Conservation (phyloP, 2,113 vertebrate genomes). For the Ageneiosus marmoratus region DNA sequence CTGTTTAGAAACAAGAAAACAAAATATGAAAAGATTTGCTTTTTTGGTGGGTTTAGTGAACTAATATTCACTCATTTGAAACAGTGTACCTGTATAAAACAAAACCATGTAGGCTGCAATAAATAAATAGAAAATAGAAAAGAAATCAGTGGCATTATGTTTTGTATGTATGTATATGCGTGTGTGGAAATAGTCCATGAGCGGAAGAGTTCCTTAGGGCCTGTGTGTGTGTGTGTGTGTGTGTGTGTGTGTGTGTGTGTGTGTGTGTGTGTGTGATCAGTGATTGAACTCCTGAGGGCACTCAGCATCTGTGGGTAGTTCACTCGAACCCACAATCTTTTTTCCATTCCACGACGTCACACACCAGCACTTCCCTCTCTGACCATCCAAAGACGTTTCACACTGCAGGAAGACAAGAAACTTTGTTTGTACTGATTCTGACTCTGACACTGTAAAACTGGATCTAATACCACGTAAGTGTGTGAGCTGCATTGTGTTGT, state of each 20-base stretch:
- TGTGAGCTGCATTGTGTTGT: conserved; percentile 1
- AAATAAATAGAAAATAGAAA: conserved; percentile 75
- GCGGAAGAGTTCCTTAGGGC: conserved; percentile 68
- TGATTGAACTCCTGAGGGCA: conserved; percentile 75
- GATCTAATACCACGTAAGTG: conserved; percentile 8
- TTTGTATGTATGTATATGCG: conserved; percentile 29
- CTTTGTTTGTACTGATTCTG: conserved; percentile 14
- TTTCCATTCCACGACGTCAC: conserved; percentile 87
- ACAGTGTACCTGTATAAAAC: conserved; percentile 80
- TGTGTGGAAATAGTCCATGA: conserved; percentile 40
- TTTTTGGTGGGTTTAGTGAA: conserved; percentile 60
- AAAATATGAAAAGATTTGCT: conserved; percentile 63
- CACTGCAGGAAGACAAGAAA: conserved; percentile 74
- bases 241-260: conserved; percentile 50
- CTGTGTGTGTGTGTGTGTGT: conserved; percentile 53
- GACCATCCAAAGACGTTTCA: conserved; percentile 85
- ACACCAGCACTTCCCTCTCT: conserved; percentile 90
- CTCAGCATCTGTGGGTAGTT: conserved; percentile 77
- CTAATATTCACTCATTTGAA: conserved; percentile 59
- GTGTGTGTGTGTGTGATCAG: conserved; percentile 48
- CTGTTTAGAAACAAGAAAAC: conserved; percentile 56
- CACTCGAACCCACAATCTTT: conserved; percentile 78
- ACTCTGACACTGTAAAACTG: background rate
- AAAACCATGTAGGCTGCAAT: conserved; percentile 69
- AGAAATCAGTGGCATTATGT: conserved; percentile 65